Evolutionary conservation across 2,888 invertebrate genomes (phyloP), one percentile per base, ranked within the genome.

Genomic region (Megastigmus dorsalis): DNA sequence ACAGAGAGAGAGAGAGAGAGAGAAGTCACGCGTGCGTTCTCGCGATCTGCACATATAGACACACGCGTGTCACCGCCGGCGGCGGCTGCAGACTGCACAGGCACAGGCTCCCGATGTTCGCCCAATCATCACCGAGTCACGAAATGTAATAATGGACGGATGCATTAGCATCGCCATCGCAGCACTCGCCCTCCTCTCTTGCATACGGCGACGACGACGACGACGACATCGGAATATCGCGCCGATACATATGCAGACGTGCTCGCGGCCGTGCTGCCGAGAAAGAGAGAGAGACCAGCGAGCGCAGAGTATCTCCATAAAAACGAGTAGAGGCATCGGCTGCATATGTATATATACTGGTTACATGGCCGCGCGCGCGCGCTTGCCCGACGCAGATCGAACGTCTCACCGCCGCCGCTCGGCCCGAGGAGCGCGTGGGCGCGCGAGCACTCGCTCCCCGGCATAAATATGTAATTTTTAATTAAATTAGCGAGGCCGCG

Each of bases 391-490:
- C n/a, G 41, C 36, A 33, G 20, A 57, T 57, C 20, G 55, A 41
- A 30, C n/a, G n/a, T n/a, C n/a, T n/a, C n/a, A n/a, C n/a, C n/a
- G n/a, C n/a, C n/a, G n/a, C n/a, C n/a, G n/a, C n/a, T n/a, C n/a
- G n/a, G n/a, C n/a, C n/a, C n/a, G n/a, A n/a, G n/a, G n/a, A n/a
- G n/a, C n/a, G n/a, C n/a, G n/a, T n/a, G n/a, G n/a, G n/a, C n/a
- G 59, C 15, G 36, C 10, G 3, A n/a, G n/a, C n/a, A n/a, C n/a
- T n/a, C 43, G n/a, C 50, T 0, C n/a, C 13, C 2, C 26, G 3
- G 41, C 59, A 52, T 59, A 72, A 72, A 72, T 59, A 72, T 57
- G 50, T 65, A 50, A 72, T 72, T 72, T 72, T 66, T 50, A 72
- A 72, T 72, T 72, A 72, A 72, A 66, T 72, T 72, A 72, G 65